Percentiles rank a stretch among this genome's conserved stretches.
Conservation (phyloP, 2,888 invertebrate genomes). For the Polyommatus iphigenia region DNA sequence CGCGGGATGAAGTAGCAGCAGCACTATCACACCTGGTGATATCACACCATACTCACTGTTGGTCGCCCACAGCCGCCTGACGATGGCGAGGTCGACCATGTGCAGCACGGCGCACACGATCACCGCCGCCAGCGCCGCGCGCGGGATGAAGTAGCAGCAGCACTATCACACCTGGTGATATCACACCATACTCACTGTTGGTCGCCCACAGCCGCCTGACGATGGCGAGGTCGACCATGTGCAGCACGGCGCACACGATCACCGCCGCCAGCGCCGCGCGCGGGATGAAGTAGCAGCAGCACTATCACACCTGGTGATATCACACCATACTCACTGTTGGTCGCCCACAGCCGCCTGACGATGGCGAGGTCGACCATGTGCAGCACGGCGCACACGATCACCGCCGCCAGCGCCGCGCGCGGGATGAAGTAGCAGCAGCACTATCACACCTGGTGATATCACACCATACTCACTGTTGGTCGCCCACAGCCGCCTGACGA, state of each 20-base stretch:
- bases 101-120: too few species aligned
- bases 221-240: slow-evolving; percentile 85
- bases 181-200: slow-evolving; percentile 76
- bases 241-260: slow-evolving; percentile 88
- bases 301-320: slow-evolving; percentile 86
- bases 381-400: slow-evolving; percentile 88
- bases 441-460: too few species aligned
- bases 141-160: too few species aligned
- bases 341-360: slow-evolving; percentile 82
- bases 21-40: too few species aligned
- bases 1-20: slow-evolving; percentile 83
- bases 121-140: too few species aligned
- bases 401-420: slow-evolving; percentile 83
- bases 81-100: too few species aligned
- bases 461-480: too few species aligned
- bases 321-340: too few species aligned
- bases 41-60: too few species aligned
- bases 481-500: too few species aligned
- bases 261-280: slow-evolving; percentile 85
- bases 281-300: slow-evolving; percentile 84
- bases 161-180: neutral
- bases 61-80: too few species aligned
- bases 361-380: slow-evolving; percentile 85
- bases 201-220: slow-evolving; percentile 83
- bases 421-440: slow-evolving; percentile 81